Conservation (phyloP, 2,888 invertebrate genomes). For the Cataglyphis cursor region DNA sequence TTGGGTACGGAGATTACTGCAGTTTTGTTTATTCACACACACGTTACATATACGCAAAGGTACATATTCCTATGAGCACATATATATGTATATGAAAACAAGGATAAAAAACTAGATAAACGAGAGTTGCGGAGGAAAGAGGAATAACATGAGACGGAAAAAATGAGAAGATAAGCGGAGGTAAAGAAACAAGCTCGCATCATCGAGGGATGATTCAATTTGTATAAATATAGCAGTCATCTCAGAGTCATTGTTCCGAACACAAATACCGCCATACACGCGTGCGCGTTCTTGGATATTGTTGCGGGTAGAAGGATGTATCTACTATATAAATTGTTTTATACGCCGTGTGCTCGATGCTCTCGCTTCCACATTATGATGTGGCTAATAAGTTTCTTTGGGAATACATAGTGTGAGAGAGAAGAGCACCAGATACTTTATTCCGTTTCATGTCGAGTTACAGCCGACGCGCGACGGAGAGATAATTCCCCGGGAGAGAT, state of each 20-base stretch:
- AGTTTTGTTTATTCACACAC: slow-evolving; percentile 73
- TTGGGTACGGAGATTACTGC: slow-evolving; percentile 65
- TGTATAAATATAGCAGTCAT: slow-evolving; percentile 62
- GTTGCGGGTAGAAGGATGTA: slow-evolving; percentile 32
- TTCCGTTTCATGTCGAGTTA: slow-evolving; percentile 76
- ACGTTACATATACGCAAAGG: slow-evolving; percentile 58
- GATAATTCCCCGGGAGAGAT: slow-evolving; percentile 66
- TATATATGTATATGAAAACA: neutral
- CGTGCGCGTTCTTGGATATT: neutral
- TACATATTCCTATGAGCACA: slow-evolving; percentile 17
- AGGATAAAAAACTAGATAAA: neutral
- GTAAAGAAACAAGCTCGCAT: slow-evolving; percentile 9
- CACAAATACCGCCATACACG: slow-evolving; percentile 33
- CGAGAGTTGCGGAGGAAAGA: neutral
- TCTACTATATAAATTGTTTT: slow-evolving; percentile 67
- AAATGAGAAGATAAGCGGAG: neutral
- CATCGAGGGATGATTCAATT: slow-evolving; percentile 47
- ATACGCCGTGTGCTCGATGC: neutral
- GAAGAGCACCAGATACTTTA: slow-evolving; percentile 72
- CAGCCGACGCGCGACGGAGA: slow-evolving; percentile 43
- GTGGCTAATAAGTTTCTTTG: slow-evolving; percentile 81
- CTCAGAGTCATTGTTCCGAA: slow-evolving; percentile 13
- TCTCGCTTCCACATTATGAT: slow-evolving; percentile 54
- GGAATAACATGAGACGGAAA: neutral
- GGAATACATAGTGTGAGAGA: slow-evolving; percentile 76